Evolutionary conservation across 2,888 invertebrate species (phyloP).

Genomic region (Muscina levida): DNA sequence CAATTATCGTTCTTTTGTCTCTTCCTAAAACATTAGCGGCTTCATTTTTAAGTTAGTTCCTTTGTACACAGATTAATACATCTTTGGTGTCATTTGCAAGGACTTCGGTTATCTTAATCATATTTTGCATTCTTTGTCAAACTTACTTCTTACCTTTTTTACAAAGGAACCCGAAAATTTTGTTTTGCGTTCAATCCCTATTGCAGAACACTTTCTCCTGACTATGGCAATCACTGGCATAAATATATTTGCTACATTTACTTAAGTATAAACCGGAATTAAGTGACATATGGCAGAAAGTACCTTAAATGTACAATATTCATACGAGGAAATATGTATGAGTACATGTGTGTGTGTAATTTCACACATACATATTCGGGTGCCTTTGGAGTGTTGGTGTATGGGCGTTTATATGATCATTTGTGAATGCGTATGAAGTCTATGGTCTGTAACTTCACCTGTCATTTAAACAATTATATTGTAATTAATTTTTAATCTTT

Average conservation of each 20-base stretch:
- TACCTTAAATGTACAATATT: background rate
- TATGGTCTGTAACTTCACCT: constrained; percentile 50
- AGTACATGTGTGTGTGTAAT: background rate
- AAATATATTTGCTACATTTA: background rate
- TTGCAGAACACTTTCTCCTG: no score
- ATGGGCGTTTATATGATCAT: no score
- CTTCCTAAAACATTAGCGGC: no score
- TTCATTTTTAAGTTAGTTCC: no score
- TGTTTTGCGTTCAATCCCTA: no score
- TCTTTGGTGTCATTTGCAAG: no score
- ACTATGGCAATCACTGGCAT: constrained; percentile 16
- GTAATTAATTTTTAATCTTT: constrained; percentile 40
- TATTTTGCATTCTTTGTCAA: no score
- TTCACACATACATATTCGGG: constrained; percentile 19
- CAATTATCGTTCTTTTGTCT: no score
- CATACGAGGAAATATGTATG: constrained; percentile 18
- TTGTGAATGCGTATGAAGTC: constrained; percentile 25
- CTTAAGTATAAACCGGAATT: constrained; percentile 26
- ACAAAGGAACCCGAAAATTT: no score
- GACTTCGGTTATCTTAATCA: no score
- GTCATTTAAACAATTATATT: constrained; percentile 49
- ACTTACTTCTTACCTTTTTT: no score
- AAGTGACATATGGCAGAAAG: constrained; percentile 35
- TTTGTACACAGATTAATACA: no score
- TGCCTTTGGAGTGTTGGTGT: background rate